Percentiles rank a stretch among this genome's conserved stretches.
Conservation (phyloP, 2,113 vertebrate species). For the Scytalopus superciliaris region DNA sequence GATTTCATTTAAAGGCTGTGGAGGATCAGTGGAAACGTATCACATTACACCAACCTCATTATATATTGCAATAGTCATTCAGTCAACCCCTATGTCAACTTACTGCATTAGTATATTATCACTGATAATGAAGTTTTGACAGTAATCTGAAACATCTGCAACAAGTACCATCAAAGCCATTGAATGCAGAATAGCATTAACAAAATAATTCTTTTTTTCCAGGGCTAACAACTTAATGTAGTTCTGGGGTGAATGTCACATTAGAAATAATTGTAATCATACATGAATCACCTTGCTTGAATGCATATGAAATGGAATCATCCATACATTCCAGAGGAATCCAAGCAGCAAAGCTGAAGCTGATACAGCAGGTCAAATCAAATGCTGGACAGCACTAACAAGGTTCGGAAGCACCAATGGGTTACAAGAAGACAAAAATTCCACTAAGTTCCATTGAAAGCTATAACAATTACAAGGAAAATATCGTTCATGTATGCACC, state of each 20-base stretch:
- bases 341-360: neutral
- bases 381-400: neutral
- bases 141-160: slow-evolving; percentile 70
- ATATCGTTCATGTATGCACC: neutral
- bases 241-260: slow-evolving; percentile 19
- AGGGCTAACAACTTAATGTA: slow-evolving; percentile 31
- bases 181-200: slow-evolving; percentile 1
- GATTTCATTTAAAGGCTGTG: slow-evolving; percentile 44
- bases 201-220: slow-evolving; percentile 9
- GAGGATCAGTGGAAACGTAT: slow-evolving; percentile 44
- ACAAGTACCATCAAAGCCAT: slow-evolving; percentile 46
- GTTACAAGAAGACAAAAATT: neutral
- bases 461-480: neutral
- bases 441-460: neutral
- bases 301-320: neutral
- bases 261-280: neutral
- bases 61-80: slow-evolving; percentile 57
- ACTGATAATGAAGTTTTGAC: slow-evolving; percentile 63
- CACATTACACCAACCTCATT: slow-evolving; percentile 48
- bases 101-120: slow-evolving; percentile 62
- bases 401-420: neutral
- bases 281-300: neutral
- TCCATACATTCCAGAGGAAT: neutral
- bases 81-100: slow-evolving; percentile 47
- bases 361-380: neutral